Percentiles rank a stretch among this genome's conserved stretches.
Conservation (phyloP, 37 sponge, comb jelly and placozoan species). For the Spongilla lacustris region DNA sequence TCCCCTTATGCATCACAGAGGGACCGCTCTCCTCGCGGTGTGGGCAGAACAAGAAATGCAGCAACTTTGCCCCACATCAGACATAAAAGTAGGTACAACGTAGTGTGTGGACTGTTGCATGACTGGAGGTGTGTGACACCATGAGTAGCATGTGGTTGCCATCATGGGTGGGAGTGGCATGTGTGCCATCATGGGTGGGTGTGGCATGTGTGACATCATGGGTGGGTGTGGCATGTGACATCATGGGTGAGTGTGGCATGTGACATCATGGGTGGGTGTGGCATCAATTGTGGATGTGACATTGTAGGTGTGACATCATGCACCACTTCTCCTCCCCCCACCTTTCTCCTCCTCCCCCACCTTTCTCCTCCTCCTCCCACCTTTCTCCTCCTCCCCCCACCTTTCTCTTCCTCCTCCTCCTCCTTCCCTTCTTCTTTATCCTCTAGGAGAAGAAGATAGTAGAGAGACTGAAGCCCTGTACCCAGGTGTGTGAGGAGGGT, state of each 20-base stretch:
- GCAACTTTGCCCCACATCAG: background rate
- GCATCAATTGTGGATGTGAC: no score
- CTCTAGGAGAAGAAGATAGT: background rate
- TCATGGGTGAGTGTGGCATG: no score
- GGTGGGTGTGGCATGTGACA: no score
- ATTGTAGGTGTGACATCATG: no score
- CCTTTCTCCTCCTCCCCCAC: background rate
- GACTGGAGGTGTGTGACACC: no score
- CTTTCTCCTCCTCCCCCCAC: background rate
- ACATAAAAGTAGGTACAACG: no score
- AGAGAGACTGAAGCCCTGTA: background rate
- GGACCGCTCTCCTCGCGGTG: background rate
- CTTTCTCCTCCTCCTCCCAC: background rate
- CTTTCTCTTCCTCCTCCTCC: background rate
- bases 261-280: no score
- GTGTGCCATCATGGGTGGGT: no score
- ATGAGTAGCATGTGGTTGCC: no score
- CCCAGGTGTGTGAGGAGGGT: background rate
- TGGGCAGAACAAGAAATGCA: background rate
- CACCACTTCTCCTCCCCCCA: background rate
- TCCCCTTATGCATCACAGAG: background rate
- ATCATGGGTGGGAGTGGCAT: no score
- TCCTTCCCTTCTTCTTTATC: background rate
- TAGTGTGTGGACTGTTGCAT: no score
- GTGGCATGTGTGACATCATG: no score